Evolutionary conservation across 2,797 vertebrate genomes (phyloP), one percentile per base, ranked within the genome.

Genomic region (Tapera naevia): DNA sequence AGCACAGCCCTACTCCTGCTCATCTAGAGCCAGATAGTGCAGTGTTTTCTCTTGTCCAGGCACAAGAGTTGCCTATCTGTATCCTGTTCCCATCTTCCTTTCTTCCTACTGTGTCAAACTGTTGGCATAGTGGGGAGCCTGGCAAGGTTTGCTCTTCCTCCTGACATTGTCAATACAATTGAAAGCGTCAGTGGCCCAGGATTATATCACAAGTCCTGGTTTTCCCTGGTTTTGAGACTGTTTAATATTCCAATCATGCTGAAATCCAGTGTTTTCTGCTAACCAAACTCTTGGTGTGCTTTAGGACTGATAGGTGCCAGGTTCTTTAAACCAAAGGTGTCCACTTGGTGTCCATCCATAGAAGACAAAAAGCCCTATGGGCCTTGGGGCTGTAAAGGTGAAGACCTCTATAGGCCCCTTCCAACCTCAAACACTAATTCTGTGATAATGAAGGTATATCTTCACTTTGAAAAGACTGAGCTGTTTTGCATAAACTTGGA

Each of bases 291-390:
- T 56, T 73, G 15, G 5, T 11, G 11, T 37, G 19, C 18, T 1
- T 64, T 62, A 27, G 16, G 10, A 57, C 5, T 0, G 3, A 18
- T 30, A 25, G 30, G 13, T 2, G 3, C 7, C 18, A 45, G 5
- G 16, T 85, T 90, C 32, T 73, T 30, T n/a, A 45, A 66, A 28
- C 66, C 41, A 76, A 53, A 28, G 41, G 5, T n/a, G 32, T 86
- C 60, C 74, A 71, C 16, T 39, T 80, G 30, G 41, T 85, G 81
- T 24, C 65, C 12, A 0, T 61, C 24, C 61, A 6, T 61, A 45
- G 75, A 48, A 83, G 37, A 67, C 21, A 53, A 11, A 46, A 66
- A 66, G 16, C 11, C 30, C 0, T 58, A 0, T n/a, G 10, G 14
- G 18, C 21, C 28, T 46, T 51, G 35, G 14, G 43, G 6, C 21